Conservation (phyloP, 2,797 vertebrate genomes). For the Pseudochaenichthys georgianus region DNA sequence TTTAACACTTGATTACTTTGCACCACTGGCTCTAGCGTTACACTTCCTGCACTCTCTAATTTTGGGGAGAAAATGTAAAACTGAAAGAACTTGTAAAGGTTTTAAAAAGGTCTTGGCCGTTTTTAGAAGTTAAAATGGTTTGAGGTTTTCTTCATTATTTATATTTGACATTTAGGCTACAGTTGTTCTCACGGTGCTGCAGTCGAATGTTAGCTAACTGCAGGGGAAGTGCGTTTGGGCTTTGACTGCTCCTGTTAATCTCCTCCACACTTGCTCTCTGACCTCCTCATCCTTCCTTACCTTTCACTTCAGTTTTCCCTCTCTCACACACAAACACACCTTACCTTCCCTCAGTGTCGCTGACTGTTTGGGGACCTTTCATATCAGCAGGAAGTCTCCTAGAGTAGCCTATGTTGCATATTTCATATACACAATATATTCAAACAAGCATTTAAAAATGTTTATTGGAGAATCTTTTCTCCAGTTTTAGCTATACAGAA, state of each 20-base stretch:
- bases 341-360: slow-evolving; percentile 7
- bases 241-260: slow-evolving; percentile 11
- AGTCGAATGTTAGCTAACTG: background rate
- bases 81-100: background rate
- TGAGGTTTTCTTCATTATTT: slow-evolving; percentile 14
- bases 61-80: background rate
- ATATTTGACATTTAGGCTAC: background rate
- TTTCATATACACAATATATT: background rate
- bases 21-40: too few relatives aligned
- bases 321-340: background rate
- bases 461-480: slow-evolving; percentile 7
- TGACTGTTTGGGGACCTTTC: slow-evolving; percentile 20
- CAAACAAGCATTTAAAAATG: slow-evolving; percentile 12
- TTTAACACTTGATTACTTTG: too few relatives aligned
- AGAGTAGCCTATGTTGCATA: background rate
- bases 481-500: background rate
- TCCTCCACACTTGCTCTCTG: background rate
- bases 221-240: slow-evolving; percentile 1
- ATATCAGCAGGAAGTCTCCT: slow-evolving; percentile 4
- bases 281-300: slow-evolving; percentile 10
- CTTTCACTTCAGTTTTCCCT: slow-evolving; percentile 4
- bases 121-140: background rate
- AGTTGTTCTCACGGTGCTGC: slow-evolving; percentile 5
- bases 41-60: too few relatives aligned
- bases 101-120: background rate